Evolutionary conservation across 2,888 invertebrate species (phyloP).

Genomic region (Fissipunctia ypsillon): DNA sequence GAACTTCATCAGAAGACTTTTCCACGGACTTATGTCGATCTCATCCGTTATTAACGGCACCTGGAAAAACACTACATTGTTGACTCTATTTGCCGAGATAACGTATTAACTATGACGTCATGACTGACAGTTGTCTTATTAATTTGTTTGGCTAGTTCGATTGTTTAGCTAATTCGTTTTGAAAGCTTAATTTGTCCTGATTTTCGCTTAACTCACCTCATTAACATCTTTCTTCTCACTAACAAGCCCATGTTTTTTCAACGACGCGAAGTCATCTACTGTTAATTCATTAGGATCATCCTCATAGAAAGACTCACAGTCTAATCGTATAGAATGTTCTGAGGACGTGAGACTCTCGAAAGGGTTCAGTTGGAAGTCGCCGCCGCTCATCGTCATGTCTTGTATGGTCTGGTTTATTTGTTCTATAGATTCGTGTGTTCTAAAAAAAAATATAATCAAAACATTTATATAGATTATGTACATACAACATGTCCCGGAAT

Average conservation of each 20-base stretch:
- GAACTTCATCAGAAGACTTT: conserved; percentile 85
- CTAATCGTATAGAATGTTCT: conserved; percentile 85
- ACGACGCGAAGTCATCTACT: conserved; percentile 86
- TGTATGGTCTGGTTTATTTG: conserved; percentile 89
- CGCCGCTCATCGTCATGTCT: conserved; percentile 88
- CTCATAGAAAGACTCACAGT: conserved; percentile 84
- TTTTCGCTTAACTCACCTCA: conserved; percentile 74
- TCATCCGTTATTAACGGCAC: conserved; percentile 88
- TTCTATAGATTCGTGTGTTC: conserved; percentile 85
- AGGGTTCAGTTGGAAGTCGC: conserved; percentile 86
- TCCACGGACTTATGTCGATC: conserved; percentile 88
- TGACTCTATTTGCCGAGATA: too few relatives aligned
- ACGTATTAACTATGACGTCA: too few relatives aligned
- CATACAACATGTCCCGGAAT: too few relatives aligned
- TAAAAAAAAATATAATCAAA: conserved; percentile 52
- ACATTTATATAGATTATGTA: neutral
- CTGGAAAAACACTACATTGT: conserved; percentile 63
- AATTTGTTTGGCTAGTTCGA: too few relatives aligned
- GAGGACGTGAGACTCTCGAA: conserved; percentile 82
- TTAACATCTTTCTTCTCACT: conserved; percentile 83
- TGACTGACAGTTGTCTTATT: too few relatives aligned
- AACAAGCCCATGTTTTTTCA: conserved; percentile 87
- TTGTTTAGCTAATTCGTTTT: too few relatives aligned
- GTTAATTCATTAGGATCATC: conserved; percentile 85
- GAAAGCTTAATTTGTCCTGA: too few relatives aligned